Evolutionary conservation across 2,797 vertebrate genomes (phyloP).

Genomic region (Myotis planiceps): DNA sequence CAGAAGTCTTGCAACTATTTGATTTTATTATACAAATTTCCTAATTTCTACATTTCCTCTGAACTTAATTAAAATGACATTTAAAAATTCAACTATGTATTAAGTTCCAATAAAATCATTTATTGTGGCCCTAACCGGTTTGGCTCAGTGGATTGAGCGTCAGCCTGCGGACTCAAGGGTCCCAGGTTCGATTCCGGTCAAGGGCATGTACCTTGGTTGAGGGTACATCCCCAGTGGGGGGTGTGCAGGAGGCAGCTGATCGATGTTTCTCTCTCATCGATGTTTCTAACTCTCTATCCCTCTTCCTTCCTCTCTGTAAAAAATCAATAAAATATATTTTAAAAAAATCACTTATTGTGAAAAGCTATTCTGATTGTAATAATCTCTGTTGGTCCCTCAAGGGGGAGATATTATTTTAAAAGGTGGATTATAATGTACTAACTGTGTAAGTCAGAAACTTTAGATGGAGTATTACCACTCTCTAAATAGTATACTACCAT

Average conservation of each 20-base stretch:
- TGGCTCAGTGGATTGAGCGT: too few species aligned
- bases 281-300: too few species aligned
- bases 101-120: slow-evolving; percentile 21
- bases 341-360: not conserved
- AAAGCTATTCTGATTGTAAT: not conserved
- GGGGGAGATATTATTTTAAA: not conserved
- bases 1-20: not conserved
- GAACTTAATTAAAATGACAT: not conserved
- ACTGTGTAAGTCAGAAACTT: not conserved
- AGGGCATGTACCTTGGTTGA: too few species aligned
- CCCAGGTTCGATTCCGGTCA: too few species aligned
- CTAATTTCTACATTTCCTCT: not conserved
- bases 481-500: not conserved
- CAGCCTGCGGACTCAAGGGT: too few species aligned
- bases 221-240: too few species aligned
- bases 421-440: not conserved
- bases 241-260: too few species aligned
- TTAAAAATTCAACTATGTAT: not conserved
- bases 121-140: not conserved
- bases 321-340: too few species aligned
- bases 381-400: not conserved
- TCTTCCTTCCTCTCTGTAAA: too few species aligned
- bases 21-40: not conserved
- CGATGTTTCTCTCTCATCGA: too few species aligned
- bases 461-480: not conserved